Evolutionary conservation across 2,797 vertebrate species (phyloP).

Genomic region (Mus spretus): DNA sequence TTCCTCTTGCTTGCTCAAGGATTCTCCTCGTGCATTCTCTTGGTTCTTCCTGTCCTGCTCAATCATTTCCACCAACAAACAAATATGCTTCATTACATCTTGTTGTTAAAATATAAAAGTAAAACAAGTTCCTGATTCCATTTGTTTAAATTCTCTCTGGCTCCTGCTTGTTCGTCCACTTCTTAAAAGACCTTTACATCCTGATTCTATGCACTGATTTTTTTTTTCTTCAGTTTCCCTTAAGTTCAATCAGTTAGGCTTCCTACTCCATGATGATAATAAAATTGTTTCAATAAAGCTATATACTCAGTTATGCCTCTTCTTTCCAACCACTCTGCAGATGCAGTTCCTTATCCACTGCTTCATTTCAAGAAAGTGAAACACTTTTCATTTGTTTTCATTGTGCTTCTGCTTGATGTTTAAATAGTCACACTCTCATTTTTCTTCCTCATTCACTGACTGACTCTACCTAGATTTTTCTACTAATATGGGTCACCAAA

Average conservation of each 20-base stretch:
- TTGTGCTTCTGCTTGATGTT: not conserved
- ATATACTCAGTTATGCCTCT: not conserved
- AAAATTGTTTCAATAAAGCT: not conserved
- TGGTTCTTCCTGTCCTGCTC: not conserved
- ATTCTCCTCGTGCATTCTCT: not conserved
- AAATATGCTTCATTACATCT: not conserved
- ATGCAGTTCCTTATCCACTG: not conserved
- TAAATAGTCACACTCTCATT: not conserved
- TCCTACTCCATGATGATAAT: not conserved
- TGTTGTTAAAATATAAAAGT: not conserved
- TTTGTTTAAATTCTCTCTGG: constrained; percentile 6
- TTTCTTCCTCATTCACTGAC: not conserved
- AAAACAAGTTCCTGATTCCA: not conserved
- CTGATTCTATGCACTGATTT: not conserved
- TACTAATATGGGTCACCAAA: not conserved
- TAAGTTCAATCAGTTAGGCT: not conserved
- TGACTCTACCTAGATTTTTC: not conserved
- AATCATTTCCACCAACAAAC: not conserved
- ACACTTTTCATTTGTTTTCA: not conserved
- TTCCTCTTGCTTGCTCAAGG: not conserved
- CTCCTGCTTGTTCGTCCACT: not conserved
- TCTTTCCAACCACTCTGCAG: not conserved
- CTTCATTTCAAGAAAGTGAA: not conserved
- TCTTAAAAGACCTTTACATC: not conserved
- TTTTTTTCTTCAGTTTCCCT: constrained; percentile 10